Conservation (phyloP, 1,140 invertebrate genomes). For the Hetaerina americana region DNA sequence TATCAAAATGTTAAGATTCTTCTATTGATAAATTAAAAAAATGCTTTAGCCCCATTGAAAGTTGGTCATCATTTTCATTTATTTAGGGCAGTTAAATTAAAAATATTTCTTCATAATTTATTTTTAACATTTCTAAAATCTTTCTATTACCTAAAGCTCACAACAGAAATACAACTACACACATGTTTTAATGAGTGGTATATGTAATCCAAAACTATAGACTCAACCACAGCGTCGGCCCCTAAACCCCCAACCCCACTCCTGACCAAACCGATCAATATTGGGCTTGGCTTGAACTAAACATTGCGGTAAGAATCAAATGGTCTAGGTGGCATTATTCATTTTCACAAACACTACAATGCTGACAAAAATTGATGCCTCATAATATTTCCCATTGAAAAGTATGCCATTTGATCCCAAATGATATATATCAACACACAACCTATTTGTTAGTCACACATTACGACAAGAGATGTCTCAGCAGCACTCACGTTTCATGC, state of each 20-base stretch:
- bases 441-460: neutral
- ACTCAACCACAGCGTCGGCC: neutral
- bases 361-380: neutral
- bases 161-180: no score
- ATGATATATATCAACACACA: neutral
- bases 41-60: no score
- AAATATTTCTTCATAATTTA: no score
- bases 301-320: neutral
- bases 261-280: neutral
- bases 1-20: no score
- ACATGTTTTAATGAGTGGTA: no score
- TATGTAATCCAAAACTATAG: no score
- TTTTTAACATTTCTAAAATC: no score
- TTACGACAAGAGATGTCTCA: neutral
- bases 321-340: neutral
- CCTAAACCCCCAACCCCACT: neutral
- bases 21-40: no score
- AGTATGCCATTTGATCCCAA: neutral
- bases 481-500: neutral
- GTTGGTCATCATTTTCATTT: no score
- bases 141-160: no score
- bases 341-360: neutral
- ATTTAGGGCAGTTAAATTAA: no score
- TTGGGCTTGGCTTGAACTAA: neutral
- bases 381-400: neutral